Evolutionary conservation across 1,140 invertebrate genomes (phyloP).

Genomic region (Sycobia sp.): DNA sequence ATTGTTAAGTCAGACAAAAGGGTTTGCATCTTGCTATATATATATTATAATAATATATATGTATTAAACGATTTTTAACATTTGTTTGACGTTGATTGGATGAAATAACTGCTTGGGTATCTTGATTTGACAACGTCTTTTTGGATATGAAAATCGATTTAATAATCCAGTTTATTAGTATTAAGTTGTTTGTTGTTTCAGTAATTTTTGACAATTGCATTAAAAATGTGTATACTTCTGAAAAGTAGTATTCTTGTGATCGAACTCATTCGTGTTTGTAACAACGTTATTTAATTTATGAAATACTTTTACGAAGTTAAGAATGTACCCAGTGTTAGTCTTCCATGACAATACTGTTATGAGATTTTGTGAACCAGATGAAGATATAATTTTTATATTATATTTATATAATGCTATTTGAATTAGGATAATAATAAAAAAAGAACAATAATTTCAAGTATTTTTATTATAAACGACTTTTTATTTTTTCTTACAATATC

Average conservation of each 20-base stretch:
- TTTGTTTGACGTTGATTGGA: constrained; percentile 15
- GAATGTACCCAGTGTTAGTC: constrained; percentile 26
- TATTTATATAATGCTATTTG: constrained; percentile 30
- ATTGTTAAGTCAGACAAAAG: background rate
- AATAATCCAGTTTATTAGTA: constrained; percentile 6
- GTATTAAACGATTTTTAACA: constrained; percentile 24
- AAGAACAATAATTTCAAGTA: constrained; percentile 22
- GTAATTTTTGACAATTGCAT: constrained; percentile 27
- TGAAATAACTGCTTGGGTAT: constrained; percentile 1
- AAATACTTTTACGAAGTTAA: constrained; percentile 24
- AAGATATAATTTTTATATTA: constrained; percentile 34
- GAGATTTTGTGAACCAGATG: constrained; percentile 24
- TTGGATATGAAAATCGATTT: constrained; percentile 13
- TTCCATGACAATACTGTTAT: constrained; percentile 1
- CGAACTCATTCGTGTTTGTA: constrained; percentile 8
- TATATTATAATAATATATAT: constrained; percentile 28
- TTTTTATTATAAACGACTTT: constrained; percentile 60
- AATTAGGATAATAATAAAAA: constrained; percentile 22
- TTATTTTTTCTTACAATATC: constrained; percentile 55
- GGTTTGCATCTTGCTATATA: constrained; percentile 5
- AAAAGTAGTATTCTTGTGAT: constrained; percentile 28
- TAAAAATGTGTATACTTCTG: constrained; percentile 23
- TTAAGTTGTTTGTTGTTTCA: constrained; percentile 29
- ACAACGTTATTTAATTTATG: constrained; percentile 28
- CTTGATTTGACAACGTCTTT: constrained; percentile 19